Evolutionary conservation across 2,113 vertebrate genomes (phyloP).

Genomic region (Hippocampus comes): DNA sequence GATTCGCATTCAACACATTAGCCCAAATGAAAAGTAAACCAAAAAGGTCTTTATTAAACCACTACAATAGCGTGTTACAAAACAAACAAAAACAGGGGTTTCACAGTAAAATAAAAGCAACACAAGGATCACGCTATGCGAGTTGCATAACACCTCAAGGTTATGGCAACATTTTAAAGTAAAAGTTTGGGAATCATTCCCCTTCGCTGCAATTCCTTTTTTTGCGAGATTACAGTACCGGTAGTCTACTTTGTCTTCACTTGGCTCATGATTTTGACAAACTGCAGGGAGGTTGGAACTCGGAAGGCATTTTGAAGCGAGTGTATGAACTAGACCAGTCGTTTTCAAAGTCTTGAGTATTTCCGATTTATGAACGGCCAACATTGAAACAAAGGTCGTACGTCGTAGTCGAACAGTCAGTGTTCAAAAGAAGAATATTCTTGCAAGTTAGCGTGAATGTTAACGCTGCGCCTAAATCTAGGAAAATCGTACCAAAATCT

Average conservation of each 20-base stretch:
- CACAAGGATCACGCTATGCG: constrained; percentile 48
- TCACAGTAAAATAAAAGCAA: constrained; percentile 67
- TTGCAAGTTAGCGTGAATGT: no score
- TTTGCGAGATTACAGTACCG: background rate
- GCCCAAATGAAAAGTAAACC: constrained; percentile 46
- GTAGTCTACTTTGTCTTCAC: background rate
- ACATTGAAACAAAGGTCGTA: no score
- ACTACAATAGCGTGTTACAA: constrained; percentile 59
- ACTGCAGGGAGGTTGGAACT: constrained; percentile 3
- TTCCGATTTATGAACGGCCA: no score
- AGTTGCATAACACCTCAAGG: constrained; percentile 19
- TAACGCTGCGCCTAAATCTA: no score
- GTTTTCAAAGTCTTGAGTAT: background rate
- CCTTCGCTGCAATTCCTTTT: background rate
- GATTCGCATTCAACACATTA: background rate
- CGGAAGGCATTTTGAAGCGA: constrained; percentile 1
- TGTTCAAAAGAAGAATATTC: no score
- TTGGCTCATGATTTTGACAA: constrained; percentile 16
- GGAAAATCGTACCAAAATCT: no score
- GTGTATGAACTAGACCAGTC: constrained; percentile 11
- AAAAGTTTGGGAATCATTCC: background rate
- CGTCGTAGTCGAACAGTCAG: no score
- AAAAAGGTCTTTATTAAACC: constrained; percentile 57
- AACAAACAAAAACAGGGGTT: constrained; percentile 29
- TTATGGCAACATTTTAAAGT: constrained; percentile 12